Evolutionary conservation across 2,888 invertebrate species (phyloP).

Genomic region (Parnassius mnemosyne): DNA sequence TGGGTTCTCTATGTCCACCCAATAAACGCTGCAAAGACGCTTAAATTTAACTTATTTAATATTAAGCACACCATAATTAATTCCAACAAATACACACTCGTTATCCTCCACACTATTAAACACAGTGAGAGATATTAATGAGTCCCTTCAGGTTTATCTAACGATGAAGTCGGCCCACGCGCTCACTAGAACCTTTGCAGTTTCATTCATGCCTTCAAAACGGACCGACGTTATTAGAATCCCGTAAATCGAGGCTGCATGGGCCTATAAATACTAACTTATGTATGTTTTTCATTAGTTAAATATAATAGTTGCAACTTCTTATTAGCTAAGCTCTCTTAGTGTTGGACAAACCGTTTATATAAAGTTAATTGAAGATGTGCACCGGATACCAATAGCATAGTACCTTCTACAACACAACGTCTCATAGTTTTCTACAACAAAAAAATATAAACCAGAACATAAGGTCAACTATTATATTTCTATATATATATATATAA

Average conservation of each 20-base stretch:
- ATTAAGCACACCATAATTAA: constrained; percentile 33
- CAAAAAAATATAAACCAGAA: no score
- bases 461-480: no score
- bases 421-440: no score
- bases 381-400: no score
- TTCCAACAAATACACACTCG: constrained; percentile 33
- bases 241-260: constrained; percentile 21
- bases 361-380: no score
- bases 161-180: constrained; percentile 29
- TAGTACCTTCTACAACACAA: no score
- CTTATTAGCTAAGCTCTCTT: no score
- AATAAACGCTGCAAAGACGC: neutral
- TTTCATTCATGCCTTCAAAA: constrained; percentile 37
- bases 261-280: constrained; percentile 1
- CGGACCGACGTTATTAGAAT: constrained; percentile 20
- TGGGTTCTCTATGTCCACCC: neutral
- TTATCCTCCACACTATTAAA: constrained; percentile 41
- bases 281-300: no score
- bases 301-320: no score
- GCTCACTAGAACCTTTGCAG: constrained; percentile 26
- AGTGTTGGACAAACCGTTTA: no score
- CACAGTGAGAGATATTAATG: constrained; percentile 43
- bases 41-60: constrained; percentile 8
- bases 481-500: no score
- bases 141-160: constrained; percentile 42